A percentile compares a stretch with the other conserved stretches of the same genome.
phyloP scores from a whole-genome alignment of 2,113 vertebrate genomes.

The Silurus glanis region DNA sequence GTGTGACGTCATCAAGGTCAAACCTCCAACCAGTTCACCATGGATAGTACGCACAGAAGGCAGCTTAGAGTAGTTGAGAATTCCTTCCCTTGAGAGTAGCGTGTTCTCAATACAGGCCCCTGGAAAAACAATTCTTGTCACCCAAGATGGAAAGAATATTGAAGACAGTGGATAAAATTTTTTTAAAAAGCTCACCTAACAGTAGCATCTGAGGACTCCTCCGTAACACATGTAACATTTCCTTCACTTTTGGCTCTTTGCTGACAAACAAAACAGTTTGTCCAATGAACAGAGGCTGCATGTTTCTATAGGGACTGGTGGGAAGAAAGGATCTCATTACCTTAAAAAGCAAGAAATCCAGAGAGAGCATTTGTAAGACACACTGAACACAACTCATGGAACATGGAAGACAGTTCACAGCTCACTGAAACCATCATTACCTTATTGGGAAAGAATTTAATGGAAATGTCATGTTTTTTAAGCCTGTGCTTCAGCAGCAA shows the following conservation, averaged over 20 bases:
- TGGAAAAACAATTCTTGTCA: slow-evolving; percentile 55
- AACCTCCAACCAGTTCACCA: slow-evolving; percentile 76
- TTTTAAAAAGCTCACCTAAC: slow-evolving; percentile 70
- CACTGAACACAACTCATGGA: background rate
- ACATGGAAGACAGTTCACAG: background rate
- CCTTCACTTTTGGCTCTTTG: slow-evolving; percentile 78
- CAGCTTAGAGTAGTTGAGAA: slow-evolving; percentile 80
- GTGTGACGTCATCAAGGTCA: slow-evolving; percentile 72
- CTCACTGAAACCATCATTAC: slow-evolving; percentile 59
- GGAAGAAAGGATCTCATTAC: slow-evolving; percentile 74
- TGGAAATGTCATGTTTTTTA: slow-evolving; percentile 72
- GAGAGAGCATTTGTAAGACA: background rate
- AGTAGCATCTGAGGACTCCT: slow-evolving; percentile 77
- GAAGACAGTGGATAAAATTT: background rate
- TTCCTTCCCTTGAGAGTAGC: slow-evolving; percentile 82
- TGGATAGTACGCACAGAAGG: slow-evolving; percentile 70
- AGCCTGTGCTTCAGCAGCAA: slow-evolving; percentile 73
- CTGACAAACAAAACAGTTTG: slow-evolving; percentile 84
- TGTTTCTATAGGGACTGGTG: slow-evolving; percentile 72
- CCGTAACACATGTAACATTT: slow-evolving; percentile 81
- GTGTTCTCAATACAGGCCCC: slow-evolving; percentile 84
- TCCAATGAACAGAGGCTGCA: slow-evolving; percentile 82
- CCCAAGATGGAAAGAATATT: background rate
- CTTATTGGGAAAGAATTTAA: slow-evolving; percentile 84
- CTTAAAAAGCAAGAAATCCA: slow-evolving; percentile 61